Percentiles rank a stretch among this genome's conserved stretches.
Evolutionary conservation across 2,888 invertebrate species (phyloP).

Genomic region (Netelia inedita): DNA sequence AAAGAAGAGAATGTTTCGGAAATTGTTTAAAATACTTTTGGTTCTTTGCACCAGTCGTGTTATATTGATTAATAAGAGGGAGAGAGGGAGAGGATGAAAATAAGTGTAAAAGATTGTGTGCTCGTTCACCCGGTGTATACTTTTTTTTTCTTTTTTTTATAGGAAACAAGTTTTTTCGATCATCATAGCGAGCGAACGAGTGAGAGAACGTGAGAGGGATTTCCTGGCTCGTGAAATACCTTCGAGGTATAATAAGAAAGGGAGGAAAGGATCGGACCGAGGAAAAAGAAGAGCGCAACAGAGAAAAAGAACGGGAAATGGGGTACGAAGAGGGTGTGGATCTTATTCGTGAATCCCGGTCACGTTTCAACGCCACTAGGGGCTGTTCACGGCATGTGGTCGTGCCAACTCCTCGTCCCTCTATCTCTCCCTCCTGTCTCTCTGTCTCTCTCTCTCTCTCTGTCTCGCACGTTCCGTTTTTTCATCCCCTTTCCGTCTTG

Average conservation of each 20-base stretch:
- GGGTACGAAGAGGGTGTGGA: conserved; percentile 62
- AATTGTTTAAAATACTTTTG: too few species aligned
- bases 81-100: background rate
- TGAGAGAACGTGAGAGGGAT: background rate
- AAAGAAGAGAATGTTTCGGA: background rate
- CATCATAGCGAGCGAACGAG: conserved; percentile 15
- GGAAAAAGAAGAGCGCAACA: background rate
- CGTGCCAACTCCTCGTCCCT: conserved; percentile 73
- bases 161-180: conserved; percentile 46
- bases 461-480: conserved; percentile 8
- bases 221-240: conserved; percentile 38
- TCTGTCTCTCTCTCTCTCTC: conserved; percentile 5
- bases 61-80: background rate
- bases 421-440: conserved; percentile 39
- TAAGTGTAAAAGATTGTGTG: conserved; percentile 8
- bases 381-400: conserved; percentile 80
- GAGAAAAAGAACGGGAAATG: conserved; percentile 12
- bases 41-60: background rate
- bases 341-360: conserved; percentile 77
- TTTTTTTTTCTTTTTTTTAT: conserved; percentile 22
- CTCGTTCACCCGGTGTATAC: conserved; percentile 18
- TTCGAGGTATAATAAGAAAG: conserved; percentile 43
- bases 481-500: conserved; percentile 31
- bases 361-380: conserved; percentile 77
- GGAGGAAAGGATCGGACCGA: conserved; percentile 18